Evolutionary conservation across 1,140 invertebrate genomes (phyloP), one percentile per base, ranked within the genome.

Genomic region (Trachelipus rathkii): DNA sequence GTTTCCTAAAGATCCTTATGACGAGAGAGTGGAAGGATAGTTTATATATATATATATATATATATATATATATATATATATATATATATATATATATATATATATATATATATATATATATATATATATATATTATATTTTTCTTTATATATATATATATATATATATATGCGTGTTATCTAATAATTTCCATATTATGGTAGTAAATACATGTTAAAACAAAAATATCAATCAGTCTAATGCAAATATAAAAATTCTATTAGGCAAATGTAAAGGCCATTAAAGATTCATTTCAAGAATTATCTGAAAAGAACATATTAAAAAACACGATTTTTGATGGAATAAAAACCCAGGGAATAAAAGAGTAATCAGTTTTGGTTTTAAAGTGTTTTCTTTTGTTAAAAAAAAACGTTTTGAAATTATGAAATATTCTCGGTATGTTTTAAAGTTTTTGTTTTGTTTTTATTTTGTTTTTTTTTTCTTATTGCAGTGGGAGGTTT

Each of bases 1-100:
- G n/a, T n/a, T n/a, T n/a, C n/a, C n/a, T n/a, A n/a, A n/a, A n/a
- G n/a, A n/a, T n/a, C n/a, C n/a, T n/a, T n/a, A n/a, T n/a, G n/a
- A n/a, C n/a, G n/a, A n/a, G n/a, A n/a, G n/a, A n/a, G 11, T 71
- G 10, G n/a, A 44, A 19, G 13, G n/a, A 24, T 71, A 24, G 10
- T 71, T 5, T 71, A 43, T 71, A 43, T 71, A 15, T 71, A 44
- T 71, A 44, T 44, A 71, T 71, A 44, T 44, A 71, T 71, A 71
- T 44, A 71, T 71, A 71, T 19, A 71, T 71, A 43, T 19, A 71
- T 71, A 71, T 19, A 43, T 71, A 43, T 19, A 71, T 71, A 71
- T 71, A 71, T 19, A 71, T 71, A 71, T 71, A 71, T 19, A 71
- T 71, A 71, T 44, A 71, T 1, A 71, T 44, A 71, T 71, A 44